phyloP scores from a whole-genome alignment of 1,140 invertebrate species.

The Onthophagus taurus region DNA sequence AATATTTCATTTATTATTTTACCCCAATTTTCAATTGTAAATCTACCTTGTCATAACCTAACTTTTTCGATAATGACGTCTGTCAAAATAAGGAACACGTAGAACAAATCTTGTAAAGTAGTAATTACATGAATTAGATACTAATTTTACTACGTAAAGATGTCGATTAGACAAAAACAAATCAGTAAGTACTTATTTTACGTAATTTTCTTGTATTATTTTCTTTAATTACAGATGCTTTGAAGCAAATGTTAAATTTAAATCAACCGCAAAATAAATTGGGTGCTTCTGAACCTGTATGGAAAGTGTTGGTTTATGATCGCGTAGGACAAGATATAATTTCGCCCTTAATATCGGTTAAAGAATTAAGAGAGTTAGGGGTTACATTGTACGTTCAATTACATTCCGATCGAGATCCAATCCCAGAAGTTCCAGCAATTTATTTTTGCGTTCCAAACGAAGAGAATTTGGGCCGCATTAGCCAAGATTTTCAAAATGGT shows the following conservation, averaged over 20 bases:
- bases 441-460: slow-evolving; percentile 98
- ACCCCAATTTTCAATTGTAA: no score
- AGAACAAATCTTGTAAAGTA: slow-evolving; percentile 2
- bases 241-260: slow-evolving; percentile 91
- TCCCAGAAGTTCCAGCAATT: slow-evolving; percentile 96
- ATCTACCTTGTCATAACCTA: no score
- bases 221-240: slow-evolving; percentile 52
- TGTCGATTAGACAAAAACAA: slow-evolving; percentile 60
- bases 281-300: slow-evolving; percentile 72
- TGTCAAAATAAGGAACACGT: background rate
- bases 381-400: slow-evolving; percentile 95
- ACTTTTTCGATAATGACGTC: no score
- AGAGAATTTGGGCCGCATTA: slow-evolving; percentile 92
- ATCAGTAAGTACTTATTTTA: slow-evolving; percentile 47
- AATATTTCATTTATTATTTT: no score
- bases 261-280: slow-evolving; percentile 71
- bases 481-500: slow-evolving; percentile 83
- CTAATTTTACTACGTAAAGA: slow-evolving; percentile 42
- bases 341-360: slow-evolving; percentile 90
- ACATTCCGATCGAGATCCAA: slow-evolving; percentile 88
- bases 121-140: slow-evolving; percentile 39
- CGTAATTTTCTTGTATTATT: slow-evolving; percentile 13
- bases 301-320: slow-evolving; percentile 96
- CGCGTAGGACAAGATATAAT: slow-evolving; percentile 95
- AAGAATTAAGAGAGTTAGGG: slow-evolving; percentile 90